Conservation (phyloP, 2,888 invertebrate genomes). For the Orchesellides sinensis region DNA sequence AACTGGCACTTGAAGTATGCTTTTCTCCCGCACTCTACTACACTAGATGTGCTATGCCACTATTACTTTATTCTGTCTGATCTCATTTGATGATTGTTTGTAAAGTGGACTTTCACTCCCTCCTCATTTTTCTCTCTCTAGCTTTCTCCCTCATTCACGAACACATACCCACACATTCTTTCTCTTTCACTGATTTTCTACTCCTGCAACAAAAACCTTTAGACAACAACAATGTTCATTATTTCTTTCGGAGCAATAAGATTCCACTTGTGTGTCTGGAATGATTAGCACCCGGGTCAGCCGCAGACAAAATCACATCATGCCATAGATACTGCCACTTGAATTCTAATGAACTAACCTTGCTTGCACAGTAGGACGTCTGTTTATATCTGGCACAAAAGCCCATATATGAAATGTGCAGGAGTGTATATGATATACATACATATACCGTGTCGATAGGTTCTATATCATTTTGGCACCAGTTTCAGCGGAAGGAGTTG, state of each 20-base stretch:
- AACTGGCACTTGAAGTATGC: no score
- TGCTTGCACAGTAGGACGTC: no score
- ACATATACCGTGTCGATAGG: no score
- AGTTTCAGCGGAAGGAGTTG: no score
- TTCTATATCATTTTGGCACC: no score
- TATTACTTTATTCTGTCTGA: background rate
- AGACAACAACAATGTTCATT: conserved; percentile 8
- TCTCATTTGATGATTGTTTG: conserved; percentile 28
- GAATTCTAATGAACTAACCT: conserved; percentile 58
- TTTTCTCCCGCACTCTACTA: no score
- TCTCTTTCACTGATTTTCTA: no score
- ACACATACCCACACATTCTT: conserved; percentile 11
- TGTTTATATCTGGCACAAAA: no score
- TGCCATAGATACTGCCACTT: conserved; percentile 29
- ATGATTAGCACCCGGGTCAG: conserved; percentile 58
- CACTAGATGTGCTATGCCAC: no score
- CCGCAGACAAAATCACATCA: conserved; percentile 53
- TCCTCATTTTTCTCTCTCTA: conserved; percentile 8
- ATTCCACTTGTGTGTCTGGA: conserved; percentile 48
- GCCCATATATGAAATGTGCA: no score
- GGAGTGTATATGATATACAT: no score
- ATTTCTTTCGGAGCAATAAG: conserved; percentile 27
- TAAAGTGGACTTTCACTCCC: conserved; percentile 15
- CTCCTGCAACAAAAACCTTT: no score
- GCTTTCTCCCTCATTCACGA: conserved; percentile 8